Percentiles rank a stretch among this genome's conserved stretches.
These are phyloP conservation scores for Lypha dubia DNA, from an alignment of 2,888 invertebrate species.

Conservation along the genomic window DNA sequence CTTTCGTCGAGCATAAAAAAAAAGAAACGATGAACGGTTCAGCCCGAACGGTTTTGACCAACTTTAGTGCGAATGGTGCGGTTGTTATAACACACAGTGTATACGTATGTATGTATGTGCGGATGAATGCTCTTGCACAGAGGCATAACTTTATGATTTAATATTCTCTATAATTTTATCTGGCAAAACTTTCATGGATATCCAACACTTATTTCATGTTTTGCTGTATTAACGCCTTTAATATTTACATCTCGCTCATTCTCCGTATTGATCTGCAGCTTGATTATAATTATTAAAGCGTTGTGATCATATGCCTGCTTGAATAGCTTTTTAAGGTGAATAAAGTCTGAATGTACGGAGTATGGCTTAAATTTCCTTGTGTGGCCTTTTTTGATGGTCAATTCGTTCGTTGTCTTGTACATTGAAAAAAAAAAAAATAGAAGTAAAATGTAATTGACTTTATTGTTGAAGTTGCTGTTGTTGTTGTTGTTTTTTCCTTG, in stretches of 20 bases:
- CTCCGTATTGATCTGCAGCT: constrained; percentile 45
- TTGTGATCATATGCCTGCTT: constrained; percentile 10
- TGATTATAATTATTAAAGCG: constrained; percentile 68
- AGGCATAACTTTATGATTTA: constrained; percentile 3
- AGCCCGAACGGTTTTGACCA: too few species aligned
- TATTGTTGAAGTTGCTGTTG: too few species aligned
- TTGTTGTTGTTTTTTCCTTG: too few species aligned
- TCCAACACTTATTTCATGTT: constrained; percentile 4
- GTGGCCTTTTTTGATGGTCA: constrained; percentile 67
- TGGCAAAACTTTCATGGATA: constrained; percentile 15
- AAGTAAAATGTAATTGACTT: constrained; percentile 55
- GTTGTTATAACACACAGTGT: too few species aligned
- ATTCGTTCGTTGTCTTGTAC: constrained; percentile 37
- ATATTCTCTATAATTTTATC: not conserved
- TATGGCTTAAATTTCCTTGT: constrained; percentile 43
- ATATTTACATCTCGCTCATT: constrained; percentile 28
- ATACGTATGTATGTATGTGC: too few species aligned
- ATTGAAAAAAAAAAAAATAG: not conserved
- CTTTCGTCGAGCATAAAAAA: too few species aligned
- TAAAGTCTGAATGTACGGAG: not conserved
- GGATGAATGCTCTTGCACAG: not conserved
- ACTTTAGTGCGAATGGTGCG: too few species aligned
- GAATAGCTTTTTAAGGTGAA: constrained; percentile 3
- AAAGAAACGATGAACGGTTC: too few species aligned
- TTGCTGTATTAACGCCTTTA: constrained; percentile 30